Evolutionary conservation across 2,797 vertebrate genomes (phyloP), one percentile per base, ranked within the genome.

Genomic region (Neosilurus hyrtlii): DNA sequence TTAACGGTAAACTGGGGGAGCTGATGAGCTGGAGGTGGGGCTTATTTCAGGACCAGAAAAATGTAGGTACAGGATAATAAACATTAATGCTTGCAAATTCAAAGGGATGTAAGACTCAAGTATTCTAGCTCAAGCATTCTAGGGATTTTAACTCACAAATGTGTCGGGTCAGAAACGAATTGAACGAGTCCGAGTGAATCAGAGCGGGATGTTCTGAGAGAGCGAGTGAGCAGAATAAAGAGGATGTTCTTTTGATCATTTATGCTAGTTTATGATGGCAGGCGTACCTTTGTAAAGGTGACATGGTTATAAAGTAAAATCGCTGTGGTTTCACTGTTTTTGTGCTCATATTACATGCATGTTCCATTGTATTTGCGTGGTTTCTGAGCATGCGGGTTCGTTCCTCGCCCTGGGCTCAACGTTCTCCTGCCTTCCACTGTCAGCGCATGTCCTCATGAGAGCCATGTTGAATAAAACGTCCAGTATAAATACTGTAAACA

Each of bases 401-500:
- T 66, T 61, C 56, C 70, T 76, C 76, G 70, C 81, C 77, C 75
- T 54, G 76, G 77, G 84, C 87, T 86, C 71, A 79, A 88, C 66
- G 85, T 70, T 71, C 43, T 67, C 49, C 43, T 52, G 78, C 87
- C 85, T 74, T 90, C 78, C 86, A 74, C 86, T 85, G 87, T 87
- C 89, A 88, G 68, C 49, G 10, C 66, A 62, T 35, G 71, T 91
- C 87, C 92, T 90, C 88, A 67, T 82, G 92, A 92, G 92, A 56
- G 88, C 87, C 63, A 88, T 52, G 90, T 84, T 84, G 82, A 85
- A 91, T 89, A 93, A 93, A 93, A 93, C 90, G 91, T 93, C 91
- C 91, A 88, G 89, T 87, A 85, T 88, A 87, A 83, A 52, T 85
- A 18, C 89, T 88, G 85, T 94, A 94, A 94, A 93, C 93, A 94